phyloP scores from a whole-genome alignment of 2,113 vertebrate genomes.

The Myodes glareolus region DNA sequence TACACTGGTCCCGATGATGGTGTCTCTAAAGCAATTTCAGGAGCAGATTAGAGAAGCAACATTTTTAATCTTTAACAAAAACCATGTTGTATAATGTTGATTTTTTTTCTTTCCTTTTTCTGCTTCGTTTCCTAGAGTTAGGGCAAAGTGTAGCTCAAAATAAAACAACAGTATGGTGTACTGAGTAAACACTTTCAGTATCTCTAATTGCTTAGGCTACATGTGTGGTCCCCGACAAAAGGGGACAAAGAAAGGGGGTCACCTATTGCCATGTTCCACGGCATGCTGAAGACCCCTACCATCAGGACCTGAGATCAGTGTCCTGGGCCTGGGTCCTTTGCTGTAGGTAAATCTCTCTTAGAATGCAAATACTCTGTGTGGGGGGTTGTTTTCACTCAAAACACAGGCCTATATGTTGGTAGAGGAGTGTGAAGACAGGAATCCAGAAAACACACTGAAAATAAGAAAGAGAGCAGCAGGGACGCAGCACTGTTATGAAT shows the following conservation, averaged over 20 bases:
- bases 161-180: not conserved
- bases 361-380: not conserved
- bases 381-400: not conserved
- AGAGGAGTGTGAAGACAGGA: not conserved
- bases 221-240: not conserved
- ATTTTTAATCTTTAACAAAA: slow-evolving; percentile 71
- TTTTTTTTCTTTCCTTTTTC: not conserved
- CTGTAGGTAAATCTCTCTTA: not conserved
- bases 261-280: not conserved
- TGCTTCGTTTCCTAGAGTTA: slow-evolving; percentile 47
- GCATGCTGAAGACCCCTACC: not conserved
- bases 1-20: slow-evolving; percentile 51
- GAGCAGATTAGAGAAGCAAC: slow-evolving; percentile 58
- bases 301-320: not conserved
- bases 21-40: slow-evolving; percentile 70
- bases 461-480: not conserved
- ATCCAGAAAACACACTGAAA: not conserved
- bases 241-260: not conserved
- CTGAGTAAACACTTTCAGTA: slow-evolving; percentile 31
- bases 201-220: not conserved
- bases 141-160: slow-evolving; percentile 28
- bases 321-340: not conserved
- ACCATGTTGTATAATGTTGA: slow-evolving; percentile 31
- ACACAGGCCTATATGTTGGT: not conserved
- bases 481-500: not conserved